Base-by-base conservation (phyloP, 2,888 invertebrate species). In the Operophtera brumata region DNA sequence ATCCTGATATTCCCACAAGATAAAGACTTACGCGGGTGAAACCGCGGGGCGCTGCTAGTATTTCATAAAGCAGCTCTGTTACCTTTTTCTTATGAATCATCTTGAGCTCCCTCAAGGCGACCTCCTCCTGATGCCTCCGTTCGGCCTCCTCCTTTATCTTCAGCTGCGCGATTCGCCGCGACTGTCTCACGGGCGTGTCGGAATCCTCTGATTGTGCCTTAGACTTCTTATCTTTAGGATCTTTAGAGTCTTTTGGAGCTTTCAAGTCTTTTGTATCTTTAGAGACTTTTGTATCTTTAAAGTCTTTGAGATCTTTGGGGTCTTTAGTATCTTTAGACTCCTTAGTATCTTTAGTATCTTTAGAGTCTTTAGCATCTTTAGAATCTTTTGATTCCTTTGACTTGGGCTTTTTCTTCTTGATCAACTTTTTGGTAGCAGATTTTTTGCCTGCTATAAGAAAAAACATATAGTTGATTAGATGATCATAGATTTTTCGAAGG, bases 111-210 rank as follows among this genome's bases (percentile, higher is more conserved):
- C 92, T 87, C 40, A 95, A 71, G 0, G 94, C 91, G n/a, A 94
- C 92, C 68, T 96, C 96, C 70, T 96, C 96, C 46, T 93, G 78
- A 59, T 94, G 93, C 9, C 95, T 85, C 1, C 95, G 83, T 57
- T 96, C 95, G 0, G 95, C 95, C 76, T 96, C 96, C 73, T 97
- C 96, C 63, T 93, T 94, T 54, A 97, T 96, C 79, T 96, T 96
- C 71, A 96, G 91, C 79, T 96, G 96, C 0, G 97, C 97, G 66
- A 97, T 96, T 56, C 97, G 91, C 0, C 97, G 91, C 1, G 96
- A 96, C 71, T 96, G 95, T 6, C 97, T 86, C 4, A 96, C 94
- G 0, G 92, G 92, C 11, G 82, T 70, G 42, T 85, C 90, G 0
- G 80, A 78, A 1, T 88, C 84, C 0, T 82, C 76, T 0, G 69